phyloP scores from a whole-genome alignment of 2,797 vertebrate species.

The Gambusia yucatana region DNA sequence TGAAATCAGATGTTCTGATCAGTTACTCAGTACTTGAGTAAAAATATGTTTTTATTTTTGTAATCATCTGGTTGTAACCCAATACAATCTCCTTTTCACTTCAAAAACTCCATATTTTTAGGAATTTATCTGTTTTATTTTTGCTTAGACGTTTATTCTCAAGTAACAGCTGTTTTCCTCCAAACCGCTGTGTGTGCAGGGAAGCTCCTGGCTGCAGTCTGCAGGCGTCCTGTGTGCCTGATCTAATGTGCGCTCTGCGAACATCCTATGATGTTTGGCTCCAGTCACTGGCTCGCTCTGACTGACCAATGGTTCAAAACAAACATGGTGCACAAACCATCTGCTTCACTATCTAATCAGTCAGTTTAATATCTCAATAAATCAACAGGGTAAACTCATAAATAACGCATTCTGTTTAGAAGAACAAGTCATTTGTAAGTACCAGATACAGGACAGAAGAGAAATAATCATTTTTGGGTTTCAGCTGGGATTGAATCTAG shows the following conservation, averaged over 20 bases:
- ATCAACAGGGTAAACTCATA: not conserved
- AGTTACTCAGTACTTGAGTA: too few species aligned
- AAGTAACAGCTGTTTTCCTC: conserved; percentile 1
- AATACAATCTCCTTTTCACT: not conserved
- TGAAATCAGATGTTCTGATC: too few species aligned
- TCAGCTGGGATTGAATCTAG: not conserved
- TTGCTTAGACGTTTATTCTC: not conserved
- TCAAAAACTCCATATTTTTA: not conserved
- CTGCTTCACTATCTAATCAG: not conserved
- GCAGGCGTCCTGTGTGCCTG: not conserved
- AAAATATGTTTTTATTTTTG: too few species aligned
- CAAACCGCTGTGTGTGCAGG: not conserved
- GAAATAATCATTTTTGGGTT: not conserved
- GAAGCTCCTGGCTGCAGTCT: not conserved
- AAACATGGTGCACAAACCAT: not conserved
- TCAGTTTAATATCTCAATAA: not conserved
- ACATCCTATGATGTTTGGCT: not conserved
- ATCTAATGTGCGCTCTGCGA: not conserved
- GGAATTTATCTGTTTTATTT: not conserved
- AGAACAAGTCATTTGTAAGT: not conserved
- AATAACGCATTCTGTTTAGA: not conserved
- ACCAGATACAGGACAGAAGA: not conserved
- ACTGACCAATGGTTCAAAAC: not conserved
- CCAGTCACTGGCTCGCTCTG: not conserved
- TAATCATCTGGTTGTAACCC: too few species aligned